Conservation (phyloP, 2,797 vertebrate species). For the Trichosurus vulpecula region DNA sequence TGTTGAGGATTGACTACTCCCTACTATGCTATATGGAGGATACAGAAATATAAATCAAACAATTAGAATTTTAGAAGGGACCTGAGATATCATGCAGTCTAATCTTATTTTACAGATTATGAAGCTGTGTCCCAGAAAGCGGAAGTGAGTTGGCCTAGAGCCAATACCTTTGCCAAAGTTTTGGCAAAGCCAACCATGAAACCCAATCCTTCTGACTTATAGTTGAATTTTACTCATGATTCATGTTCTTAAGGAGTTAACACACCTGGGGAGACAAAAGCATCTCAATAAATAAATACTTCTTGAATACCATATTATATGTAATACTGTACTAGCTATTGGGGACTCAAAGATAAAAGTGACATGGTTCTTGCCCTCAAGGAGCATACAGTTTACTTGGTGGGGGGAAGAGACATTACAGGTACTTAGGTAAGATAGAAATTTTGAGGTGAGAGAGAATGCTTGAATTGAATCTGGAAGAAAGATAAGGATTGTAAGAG, state of each 20-base stretch:
- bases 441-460: not conserved
- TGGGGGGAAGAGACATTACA: not conserved
- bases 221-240: slow-evolving; percentile 23
- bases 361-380: not conserved
- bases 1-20: not conserved
- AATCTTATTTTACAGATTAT: slow-evolving; percentile 28
- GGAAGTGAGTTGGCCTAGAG: not conserved
- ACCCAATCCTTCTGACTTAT: not conserved
- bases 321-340: not conserved
- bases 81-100: not conserved
- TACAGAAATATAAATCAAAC: slow-evolving; percentile 24
- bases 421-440: not conserved
- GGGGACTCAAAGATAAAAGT: not conserved
- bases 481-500: not conserved
- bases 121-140: not conserved
- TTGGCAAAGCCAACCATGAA: not conserved
- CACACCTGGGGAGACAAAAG: not conserved
- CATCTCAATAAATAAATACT: not conserved
- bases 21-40: not conserved
- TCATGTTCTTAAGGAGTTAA: not conserved
- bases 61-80: slow-evolving; percentile 29
- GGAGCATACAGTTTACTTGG: not conserved
- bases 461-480: not conserved
- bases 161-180: slow-evolving; percentile 9
- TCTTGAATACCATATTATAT: not conserved